Percentiles rank a stretch among this genome's conserved stretches.
phyloP scores from a whole-genome alignment of 2,797 vertebrate species.

The Petrocephalus sullivani region DNA sequence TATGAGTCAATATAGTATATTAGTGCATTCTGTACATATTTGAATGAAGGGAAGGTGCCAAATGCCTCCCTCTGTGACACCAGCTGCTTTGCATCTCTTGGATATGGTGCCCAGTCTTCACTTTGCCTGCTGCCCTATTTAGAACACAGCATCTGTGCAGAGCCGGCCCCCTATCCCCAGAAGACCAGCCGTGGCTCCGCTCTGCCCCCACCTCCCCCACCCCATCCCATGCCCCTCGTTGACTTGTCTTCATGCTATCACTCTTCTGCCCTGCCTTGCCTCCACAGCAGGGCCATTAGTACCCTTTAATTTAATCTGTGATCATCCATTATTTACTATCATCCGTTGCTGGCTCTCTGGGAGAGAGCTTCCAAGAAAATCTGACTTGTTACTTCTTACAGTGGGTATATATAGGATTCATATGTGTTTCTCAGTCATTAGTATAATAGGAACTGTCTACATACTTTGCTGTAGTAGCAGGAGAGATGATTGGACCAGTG shows the following conservation, averaged over 20 bases:
- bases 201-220: neutral
- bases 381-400: conserved; percentile 8
- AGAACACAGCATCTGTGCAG: conserved; percentile 18
- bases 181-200: neutral
- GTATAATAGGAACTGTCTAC: neutral
- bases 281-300: neutral
- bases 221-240: neutral
- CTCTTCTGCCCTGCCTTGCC: neutral
- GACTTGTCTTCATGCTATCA: neutral
- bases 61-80: neutral
- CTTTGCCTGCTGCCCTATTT: neutral
- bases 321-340: conserved; percentile 24
- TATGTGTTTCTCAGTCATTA: neutral
- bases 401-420: neutral
- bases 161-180: neutral
- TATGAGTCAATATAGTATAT: neutral
- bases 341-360: conserved; percentile 13
- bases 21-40: neutral
- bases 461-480: neutral
- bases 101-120: neutral
- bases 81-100: conserved; percentile 11
- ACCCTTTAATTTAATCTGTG: conserved; percentile 9
- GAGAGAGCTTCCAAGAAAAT: neutral
- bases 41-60: neutral
- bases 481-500: conserved; percentile 10